Conservation (phyloP, 53 echinoderm and acorn worm genomes). For the Antedon mediterranea region DNA sequence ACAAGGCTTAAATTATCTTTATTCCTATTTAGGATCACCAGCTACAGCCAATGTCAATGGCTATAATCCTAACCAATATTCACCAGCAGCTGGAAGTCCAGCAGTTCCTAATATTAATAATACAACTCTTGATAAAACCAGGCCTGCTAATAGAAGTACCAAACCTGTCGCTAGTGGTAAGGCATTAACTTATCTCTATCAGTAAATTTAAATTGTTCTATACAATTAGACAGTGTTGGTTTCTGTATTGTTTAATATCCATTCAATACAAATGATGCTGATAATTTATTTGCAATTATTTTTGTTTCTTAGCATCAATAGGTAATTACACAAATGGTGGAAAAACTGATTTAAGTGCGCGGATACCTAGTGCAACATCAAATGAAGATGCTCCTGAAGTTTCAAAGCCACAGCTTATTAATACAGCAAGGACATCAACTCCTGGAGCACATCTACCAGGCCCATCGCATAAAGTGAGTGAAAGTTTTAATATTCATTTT, state of each 20-base stretch:
- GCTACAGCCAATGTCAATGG: conserved; percentile 60
- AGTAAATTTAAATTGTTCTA: neutral
- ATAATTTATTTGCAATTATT: neutral
- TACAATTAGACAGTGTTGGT: neutral
- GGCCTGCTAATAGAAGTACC: neutral
- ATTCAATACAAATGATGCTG: too few species aligned
- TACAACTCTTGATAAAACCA: neutral
- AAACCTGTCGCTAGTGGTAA: neutral
- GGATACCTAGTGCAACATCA: neutral
- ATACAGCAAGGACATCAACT: neutral
- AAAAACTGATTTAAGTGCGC: neutral
- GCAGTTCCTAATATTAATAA: conserved; percentile 43
- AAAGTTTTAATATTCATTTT: too few species aligned
- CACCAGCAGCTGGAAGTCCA: conserved; percentile 54
- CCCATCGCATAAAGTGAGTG: neutral
- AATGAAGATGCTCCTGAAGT: neutral
- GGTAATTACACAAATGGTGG: neutral
- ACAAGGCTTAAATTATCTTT: too few species aligned
- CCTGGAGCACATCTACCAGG: neutral
- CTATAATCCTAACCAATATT: conserved; percentile 56
- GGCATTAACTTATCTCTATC: too few species aligned
- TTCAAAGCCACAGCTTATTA: neutral
- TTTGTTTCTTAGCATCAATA: neutral
- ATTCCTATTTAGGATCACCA: neutral
- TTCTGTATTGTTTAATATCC: neutral